phyloP scores from a whole-genome alignment of 2,888 invertebrate genomes.

The Oscheius sp. region DNA sequence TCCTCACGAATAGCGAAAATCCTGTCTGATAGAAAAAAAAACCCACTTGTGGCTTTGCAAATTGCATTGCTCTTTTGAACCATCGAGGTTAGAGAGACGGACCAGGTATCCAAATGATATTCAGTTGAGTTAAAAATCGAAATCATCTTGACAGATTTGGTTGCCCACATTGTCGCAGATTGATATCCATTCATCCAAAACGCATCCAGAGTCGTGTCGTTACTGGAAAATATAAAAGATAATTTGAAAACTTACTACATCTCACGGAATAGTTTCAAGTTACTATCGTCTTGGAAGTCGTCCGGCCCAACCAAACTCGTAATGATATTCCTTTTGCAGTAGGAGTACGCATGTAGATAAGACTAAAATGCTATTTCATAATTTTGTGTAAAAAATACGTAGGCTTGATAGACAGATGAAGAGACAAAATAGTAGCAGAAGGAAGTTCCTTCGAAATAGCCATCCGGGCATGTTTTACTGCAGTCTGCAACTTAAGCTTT shows the following conservation, averaged over 20 bases:
- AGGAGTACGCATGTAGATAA: background rate
- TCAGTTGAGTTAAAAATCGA: no score
- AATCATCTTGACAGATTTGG: no score
- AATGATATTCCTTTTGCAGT: background rate
- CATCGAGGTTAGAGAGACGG: no score
- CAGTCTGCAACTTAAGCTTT: no score
- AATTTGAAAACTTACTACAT: background rate
- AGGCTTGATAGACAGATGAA: background rate
- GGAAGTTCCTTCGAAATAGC: background rate
- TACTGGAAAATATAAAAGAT: background rate
- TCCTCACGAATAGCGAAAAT: no score
- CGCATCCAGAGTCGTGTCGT: background rate
- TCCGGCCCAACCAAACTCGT: background rate
- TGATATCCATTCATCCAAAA: background rate
- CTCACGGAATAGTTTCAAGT: background rate
- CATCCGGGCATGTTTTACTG: background rate
- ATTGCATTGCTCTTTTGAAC: background rate
- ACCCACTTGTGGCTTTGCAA: background rate
- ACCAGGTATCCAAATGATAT: no score
- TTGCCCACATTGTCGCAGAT: background rate
- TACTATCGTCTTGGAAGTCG: background rate
- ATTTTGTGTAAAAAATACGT: background rate
- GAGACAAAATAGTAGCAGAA: background rate
- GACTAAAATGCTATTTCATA: no score
- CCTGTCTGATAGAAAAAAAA: background rate